Evolutionary conservation across 2,113 vertebrate species (phyloP).

Genomic region (Emydura subglobosa): DNA sequence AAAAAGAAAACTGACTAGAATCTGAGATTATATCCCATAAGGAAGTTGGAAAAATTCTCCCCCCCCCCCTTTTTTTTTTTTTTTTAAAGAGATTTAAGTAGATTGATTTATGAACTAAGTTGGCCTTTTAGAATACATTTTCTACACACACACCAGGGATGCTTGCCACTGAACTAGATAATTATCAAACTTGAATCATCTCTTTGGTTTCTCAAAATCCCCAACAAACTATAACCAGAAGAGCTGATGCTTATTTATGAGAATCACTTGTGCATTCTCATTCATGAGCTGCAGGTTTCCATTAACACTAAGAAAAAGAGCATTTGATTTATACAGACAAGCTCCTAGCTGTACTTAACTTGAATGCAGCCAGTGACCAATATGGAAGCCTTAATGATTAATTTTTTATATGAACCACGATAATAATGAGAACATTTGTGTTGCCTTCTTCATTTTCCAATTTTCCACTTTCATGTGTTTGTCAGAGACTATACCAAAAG

Average conservation of each 20-base stretch:
- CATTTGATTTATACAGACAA: slow-evolving; percentile 65
- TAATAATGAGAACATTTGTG: slow-evolving; percentile 56
- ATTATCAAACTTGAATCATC: slow-evolving; percentile 34
- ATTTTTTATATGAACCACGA: slow-evolving; percentile 63
- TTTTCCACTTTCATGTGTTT: slow-evolving; percentile 61
- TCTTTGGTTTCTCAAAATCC: slow-evolving; percentile 52
- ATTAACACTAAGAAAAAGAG: slow-evolving; percentile 57
- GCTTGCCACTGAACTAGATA: slow-evolving; percentile 16
- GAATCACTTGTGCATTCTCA: slow-evolving; percentile 51
- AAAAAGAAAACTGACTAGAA: slow-evolving; percentile 33
- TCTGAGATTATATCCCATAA: slow-evolving; percentile 19
- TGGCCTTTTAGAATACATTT: slow-evolving; percentile 53
- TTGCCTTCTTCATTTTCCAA: slow-evolving; percentile 51
- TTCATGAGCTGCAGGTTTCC: slow-evolving; percentile 57
- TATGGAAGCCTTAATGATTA: slow-evolving; percentile 46
- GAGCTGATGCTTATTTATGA: slow-evolving; percentile 64
- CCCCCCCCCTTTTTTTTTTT: not conserved
- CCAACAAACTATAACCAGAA: slow-evolving; percentile 49
- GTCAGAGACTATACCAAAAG: slow-evolving; percentile 46
- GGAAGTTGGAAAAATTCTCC: slow-evolving; percentile 36
- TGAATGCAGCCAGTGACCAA: slow-evolving; percentile 63
- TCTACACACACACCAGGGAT: slow-evolving; percentile 53
- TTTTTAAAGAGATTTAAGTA: slow-evolving; percentile 35
- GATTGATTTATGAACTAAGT: slow-evolving; percentile 61
- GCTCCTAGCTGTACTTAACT: slow-evolving; percentile 61